These are phyloP conservation scores for Manis pentadactyla DNA, from an alignment of 2,797 vertebrate species.

Conservation along the genomic window DNA sequence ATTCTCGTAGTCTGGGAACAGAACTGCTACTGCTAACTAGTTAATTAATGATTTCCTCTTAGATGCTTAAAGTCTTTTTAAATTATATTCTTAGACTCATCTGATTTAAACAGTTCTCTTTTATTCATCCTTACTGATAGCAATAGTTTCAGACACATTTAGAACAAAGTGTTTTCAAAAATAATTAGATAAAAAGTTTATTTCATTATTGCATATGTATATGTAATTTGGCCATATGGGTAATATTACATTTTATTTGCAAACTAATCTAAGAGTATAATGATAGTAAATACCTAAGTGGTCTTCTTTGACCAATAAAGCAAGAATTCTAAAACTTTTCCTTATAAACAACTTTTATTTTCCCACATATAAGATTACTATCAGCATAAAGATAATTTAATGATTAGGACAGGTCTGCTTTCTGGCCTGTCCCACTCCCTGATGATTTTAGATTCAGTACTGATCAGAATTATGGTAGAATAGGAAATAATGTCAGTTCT, in stretches of 20 bases:
- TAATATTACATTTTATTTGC: not conserved
- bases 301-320: not conserved
- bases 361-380: not conserved
- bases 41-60: not conserved
- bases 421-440: not conserved
- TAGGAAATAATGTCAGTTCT: not conserved
- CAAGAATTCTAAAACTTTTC: not conserved
- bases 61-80: not conserved
- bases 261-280: not conserved
- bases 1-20: constrained; percentile 15
- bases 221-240: not conserved
- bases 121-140: not conserved
- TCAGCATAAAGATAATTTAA: not conserved
- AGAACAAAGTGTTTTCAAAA: not conserved
- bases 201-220: not conserved
- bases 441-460: not conserved
- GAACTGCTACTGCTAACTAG: not conserved
- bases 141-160: not conserved
- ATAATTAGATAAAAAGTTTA: not conserved
- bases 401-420: not conserved
- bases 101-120: not conserved
- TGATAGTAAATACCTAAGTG: not conserved
- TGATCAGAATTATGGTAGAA: not conserved
- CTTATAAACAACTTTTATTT: not conserved
- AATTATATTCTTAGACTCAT: not conserved